phyloP scores from a whole-genome alignment of 2,888 invertebrate species.

The Amaurobius ferox region DNA sequence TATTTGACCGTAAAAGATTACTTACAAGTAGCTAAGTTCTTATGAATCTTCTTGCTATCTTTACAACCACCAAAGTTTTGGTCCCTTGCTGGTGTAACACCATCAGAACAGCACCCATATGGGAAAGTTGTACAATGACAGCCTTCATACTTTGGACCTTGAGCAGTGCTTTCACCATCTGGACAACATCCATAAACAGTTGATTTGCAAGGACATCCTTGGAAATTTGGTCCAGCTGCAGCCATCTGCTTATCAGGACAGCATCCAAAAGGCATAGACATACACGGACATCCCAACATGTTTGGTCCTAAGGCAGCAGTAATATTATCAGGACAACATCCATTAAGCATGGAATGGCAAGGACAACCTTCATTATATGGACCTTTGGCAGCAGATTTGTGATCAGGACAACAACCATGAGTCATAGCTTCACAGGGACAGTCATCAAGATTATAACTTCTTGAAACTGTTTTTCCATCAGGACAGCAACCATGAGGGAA shows the following conservation, averaged over 20 bases:
- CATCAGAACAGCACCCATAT: slow-evolving; percentile 93
- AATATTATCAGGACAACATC: slow-evolving; percentile 90
- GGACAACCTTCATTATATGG: slow-evolving; percentile 75
- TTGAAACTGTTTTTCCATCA: slow-evolving; percentile 82
- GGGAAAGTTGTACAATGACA: slow-evolving; percentile 82
- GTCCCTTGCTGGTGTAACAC: slow-evolving; percentile 90
- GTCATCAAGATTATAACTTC: slow-evolving; percentile 78
- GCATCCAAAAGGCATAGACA: slow-evolving; percentile 83
- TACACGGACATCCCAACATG: slow-evolving; percentile 80
- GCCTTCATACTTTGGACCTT: slow-evolving; percentile 74
- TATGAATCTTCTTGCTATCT: slow-evolving; percentile 77
- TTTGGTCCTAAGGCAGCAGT: slow-evolving; percentile 87
- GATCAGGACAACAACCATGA: slow-evolving; percentile 79
- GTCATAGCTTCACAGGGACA: slow-evolving; percentile 79
- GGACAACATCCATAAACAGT: slow-evolving; percentile 79
- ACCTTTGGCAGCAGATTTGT: slow-evolving; percentile 81
- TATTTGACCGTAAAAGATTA: background rate
- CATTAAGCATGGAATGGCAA: slow-evolving; percentile 85
- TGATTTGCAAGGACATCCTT: slow-evolving; percentile 81
- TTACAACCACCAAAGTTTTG: slow-evolving; percentile 78
- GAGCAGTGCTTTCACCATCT: slow-evolving; percentile 76
- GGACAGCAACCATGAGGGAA: slow-evolving; percentile 82
- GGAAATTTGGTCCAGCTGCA: slow-evolving; percentile 80
- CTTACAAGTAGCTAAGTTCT: slow-evolving; percentile 80
- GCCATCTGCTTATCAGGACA: slow-evolving; percentile 86